Conservation (phyloP, 2,113 vertebrate species). For the Corythornis cristatus region DNA sequence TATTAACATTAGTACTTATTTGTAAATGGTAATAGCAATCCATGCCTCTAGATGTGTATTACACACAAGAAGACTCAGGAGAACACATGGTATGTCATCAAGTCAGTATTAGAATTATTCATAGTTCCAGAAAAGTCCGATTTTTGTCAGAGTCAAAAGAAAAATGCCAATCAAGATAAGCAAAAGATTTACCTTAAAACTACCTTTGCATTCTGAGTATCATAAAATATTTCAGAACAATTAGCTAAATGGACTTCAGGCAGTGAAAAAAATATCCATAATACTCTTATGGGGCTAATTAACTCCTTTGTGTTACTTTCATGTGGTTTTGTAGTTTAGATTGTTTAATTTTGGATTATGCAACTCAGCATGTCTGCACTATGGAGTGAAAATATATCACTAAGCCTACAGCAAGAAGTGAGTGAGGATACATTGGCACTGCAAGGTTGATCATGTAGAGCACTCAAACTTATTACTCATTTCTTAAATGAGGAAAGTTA, state of each 20-base stretch:
- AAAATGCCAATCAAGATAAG: background rate
- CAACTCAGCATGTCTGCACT: conserved; percentile 15
- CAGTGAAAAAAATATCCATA: background rate
- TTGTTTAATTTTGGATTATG: conserved; percentile 36
- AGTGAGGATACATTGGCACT: background rate
- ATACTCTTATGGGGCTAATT: conserved; percentile 27
- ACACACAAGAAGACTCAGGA: background rate
- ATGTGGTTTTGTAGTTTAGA: conserved; percentile 19
- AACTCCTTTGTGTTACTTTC: conserved; percentile 1
- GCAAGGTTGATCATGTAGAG: background rate
- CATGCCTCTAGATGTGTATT: background rate
- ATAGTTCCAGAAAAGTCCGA: background rate
- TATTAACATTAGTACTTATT: background rate
- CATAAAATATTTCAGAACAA: background rate
- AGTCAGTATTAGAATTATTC: background rate
- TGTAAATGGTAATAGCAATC: background rate
- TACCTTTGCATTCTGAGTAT: background rate
- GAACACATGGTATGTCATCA: background rate
- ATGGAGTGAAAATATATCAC: background rate
- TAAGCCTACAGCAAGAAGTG: background rate
- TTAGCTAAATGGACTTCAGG: background rate
- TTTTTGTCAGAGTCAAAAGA: background rate
- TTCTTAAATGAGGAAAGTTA: conserved; percentile 23
- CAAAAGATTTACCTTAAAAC: background rate
- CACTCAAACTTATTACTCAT: background rate